Conservation (phyloP, 1,140 invertebrate genomes). For the Acyrthosiphon pisum region DNA sequence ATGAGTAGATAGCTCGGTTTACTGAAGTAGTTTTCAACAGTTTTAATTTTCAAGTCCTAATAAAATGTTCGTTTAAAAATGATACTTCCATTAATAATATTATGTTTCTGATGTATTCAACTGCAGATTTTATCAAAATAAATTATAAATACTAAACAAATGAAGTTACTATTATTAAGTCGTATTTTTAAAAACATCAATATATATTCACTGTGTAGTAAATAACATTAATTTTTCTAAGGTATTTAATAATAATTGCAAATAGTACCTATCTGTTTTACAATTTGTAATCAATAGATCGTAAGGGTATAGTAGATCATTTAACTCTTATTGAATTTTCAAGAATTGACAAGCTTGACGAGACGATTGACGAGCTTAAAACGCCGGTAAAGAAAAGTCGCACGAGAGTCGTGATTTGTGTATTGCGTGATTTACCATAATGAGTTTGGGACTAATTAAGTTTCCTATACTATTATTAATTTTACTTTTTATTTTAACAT, state of each 20-base stretch:
- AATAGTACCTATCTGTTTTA: background rate
- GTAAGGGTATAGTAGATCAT: background rate
- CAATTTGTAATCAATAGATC: background rate
- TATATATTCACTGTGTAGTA: background rate
- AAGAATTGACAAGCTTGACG: background rate
- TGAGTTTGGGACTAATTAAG: background rate
- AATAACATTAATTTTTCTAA: background rate
- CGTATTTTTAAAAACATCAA: background rate
- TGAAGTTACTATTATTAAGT: too few species aligned
- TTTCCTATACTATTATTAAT: background rate
- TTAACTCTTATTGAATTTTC: conserved; percentile 6
- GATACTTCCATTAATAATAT: background rate
- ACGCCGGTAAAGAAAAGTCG: background rate
- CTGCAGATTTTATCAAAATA: too few species aligned
- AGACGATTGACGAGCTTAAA: background rate
- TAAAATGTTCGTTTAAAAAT: background rate
- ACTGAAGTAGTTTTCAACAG: background rate
- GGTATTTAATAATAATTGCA: too few species aligned
- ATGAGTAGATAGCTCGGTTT: background rate
- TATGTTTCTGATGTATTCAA: background rate
- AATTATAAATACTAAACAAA: too few species aligned
- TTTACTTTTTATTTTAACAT: background rate
- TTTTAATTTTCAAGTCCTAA: background rate
- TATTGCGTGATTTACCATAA: background rate
- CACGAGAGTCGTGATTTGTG: background rate